These are phyloP conservation scores for Drosophila ustulata DNA, from an alignment of 2,888 invertebrate genomes.

Conservation along the genomic window DNA sequence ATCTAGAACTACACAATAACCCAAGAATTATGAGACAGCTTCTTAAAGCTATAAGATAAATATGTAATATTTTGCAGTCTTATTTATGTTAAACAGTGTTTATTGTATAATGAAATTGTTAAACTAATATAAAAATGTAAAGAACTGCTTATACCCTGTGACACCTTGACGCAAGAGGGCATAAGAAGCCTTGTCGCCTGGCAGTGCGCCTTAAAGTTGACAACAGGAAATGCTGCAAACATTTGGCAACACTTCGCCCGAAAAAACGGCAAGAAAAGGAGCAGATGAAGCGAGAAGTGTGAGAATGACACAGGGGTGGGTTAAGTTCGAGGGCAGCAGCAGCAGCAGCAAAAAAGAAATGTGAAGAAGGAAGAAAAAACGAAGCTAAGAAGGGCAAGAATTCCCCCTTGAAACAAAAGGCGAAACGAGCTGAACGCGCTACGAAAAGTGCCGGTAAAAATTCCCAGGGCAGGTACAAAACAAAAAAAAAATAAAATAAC, in stretches of 20 bases:
- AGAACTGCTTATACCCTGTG: not conserved
- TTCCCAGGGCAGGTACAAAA: slow-evolving; percentile 76
- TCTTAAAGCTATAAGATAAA: too few species aligned
- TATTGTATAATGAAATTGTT: not conserved
- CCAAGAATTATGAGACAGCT: too few species aligned
- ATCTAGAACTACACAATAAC: too few species aligned
- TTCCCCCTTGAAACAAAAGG: slow-evolving; percentile 60
- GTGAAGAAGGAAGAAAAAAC: slow-evolving; percentile 28
- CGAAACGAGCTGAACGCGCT: slow-evolving; percentile 20
- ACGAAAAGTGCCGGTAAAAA: slow-evolving; percentile 44
- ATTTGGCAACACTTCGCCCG: slow-evolving; percentile 73
- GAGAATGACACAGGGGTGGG: slow-evolving; percentile 30
- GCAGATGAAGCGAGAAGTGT: slow-evolving; percentile 4
- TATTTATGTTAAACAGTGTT: not conserved
- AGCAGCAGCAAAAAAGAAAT: slow-evolving; percentile 7
- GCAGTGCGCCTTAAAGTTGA: slow-evolving; percentile 57
- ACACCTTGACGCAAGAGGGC: not conserved
- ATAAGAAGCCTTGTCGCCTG: slow-evolving; percentile 34
- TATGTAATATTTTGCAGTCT: not conserved
- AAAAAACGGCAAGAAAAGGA: slow-evolving; percentile 31
- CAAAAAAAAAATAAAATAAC: not conserved
- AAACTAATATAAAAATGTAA: too few species aligned
- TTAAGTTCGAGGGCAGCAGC: slow-evolving; percentile 13
- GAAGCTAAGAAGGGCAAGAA: slow-evolving; percentile 34
- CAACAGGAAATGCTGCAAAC: slow-evolving; percentile 77